phyloP scores from a whole-genome alignment of 1,140 invertebrate genomes.

The Drosophila athabasca region DNA sequence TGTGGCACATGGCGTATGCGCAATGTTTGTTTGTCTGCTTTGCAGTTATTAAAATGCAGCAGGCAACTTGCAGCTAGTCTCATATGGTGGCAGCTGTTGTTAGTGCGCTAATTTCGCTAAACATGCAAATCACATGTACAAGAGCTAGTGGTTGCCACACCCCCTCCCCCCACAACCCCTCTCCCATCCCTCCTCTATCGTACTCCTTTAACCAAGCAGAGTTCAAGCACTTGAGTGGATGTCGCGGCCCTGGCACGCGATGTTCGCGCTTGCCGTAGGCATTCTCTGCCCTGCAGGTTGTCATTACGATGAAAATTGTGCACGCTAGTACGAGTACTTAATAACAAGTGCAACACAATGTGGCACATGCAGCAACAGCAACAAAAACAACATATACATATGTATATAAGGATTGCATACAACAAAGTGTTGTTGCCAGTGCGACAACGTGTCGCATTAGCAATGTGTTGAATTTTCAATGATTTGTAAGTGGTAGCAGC shows the following conservation, averaged over 20 bases:
- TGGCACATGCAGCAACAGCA: slow-evolving; percentile 45
- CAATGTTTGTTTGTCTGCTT: slow-evolving; percentile 69
- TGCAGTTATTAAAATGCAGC: slow-evolving; percentile 70
- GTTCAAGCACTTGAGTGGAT: slow-evolving; percentile 69
- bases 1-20: slow-evolving; percentile 69
- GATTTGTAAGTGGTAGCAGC: slow-evolving; percentile 69
- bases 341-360: slow-evolving; percentile 80
- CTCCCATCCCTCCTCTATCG: too few species aligned
- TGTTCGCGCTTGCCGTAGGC: slow-evolving; percentile 65
- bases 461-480: slow-evolving; percentile 80
- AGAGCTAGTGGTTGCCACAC: slow-evolving; percentile 19
- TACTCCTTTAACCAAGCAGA: slow-evolving; percentile 54
- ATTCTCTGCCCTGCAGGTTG: slow-evolving; percentile 76
- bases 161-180: background rate
- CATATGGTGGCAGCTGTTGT: slow-evolving; percentile 65
- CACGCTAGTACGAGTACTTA: slow-evolving; percentile 66
- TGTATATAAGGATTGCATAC: slow-evolving; percentile 25
- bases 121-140: slow-evolving; percentile 78
- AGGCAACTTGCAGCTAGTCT: slow-evolving; percentile 33
- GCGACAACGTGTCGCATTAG: slow-evolving; percentile 74
- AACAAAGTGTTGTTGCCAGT: slow-evolving; percentile 47
- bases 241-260: slow-evolving; percentile 76
- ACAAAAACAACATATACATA: too few species aligned
- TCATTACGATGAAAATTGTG: slow-evolving; percentile 79
- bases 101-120: slow-evolving; percentile 80